These are phyloP conservation scores for Balanococcus diminutus DNA, from an alignment of 2,888 invertebrate species.

Conservation along the genomic window DNA sequence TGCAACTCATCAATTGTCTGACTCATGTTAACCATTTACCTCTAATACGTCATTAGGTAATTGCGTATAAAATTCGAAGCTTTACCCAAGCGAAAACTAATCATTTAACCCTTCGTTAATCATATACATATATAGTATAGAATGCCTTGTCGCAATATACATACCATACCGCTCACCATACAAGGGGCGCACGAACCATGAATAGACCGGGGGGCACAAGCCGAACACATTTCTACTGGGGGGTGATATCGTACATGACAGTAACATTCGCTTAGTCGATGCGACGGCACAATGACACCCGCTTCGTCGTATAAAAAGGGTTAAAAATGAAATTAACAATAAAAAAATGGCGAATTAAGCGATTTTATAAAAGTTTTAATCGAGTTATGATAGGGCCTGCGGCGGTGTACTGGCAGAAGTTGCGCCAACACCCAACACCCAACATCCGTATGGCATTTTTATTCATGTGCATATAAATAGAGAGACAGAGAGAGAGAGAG, in stretches of 20 bases:
- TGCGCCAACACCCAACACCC: background rate
- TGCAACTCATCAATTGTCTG: slow-evolving; percentile 27
- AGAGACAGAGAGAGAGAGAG: background rate
- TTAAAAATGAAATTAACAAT: slow-evolving; percentile 27
- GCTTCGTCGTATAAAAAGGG: background rate
- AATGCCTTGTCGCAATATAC: background rate
- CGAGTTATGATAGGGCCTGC: background rate
- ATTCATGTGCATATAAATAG: background rate
- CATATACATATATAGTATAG: no score
- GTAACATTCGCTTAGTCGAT: background rate
- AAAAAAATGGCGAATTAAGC: slow-evolving; percentile 22
- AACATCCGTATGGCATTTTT: background rate
- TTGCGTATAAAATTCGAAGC: slow-evolving; percentile 23
- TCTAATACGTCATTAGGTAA: slow-evolving; percentile 19
- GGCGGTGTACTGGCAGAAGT: no score
- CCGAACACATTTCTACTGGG: background rate
- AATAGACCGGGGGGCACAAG: background rate
- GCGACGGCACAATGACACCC: background rate
- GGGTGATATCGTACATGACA: background rate
- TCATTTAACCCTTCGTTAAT: slow-evolving; percentile 28
- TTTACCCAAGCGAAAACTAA: slow-evolving; percentile 20
- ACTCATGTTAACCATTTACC: slow-evolving; percentile 11
- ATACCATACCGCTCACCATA: background rate
- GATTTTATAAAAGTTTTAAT: slow-evolving; percentile 14
- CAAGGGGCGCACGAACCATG: background rate